Percentiles rank a stretch among this genome's conserved stretches.
Conservation (phyloP, 2,888 invertebrate species). For the Acleris cristana region DNA sequence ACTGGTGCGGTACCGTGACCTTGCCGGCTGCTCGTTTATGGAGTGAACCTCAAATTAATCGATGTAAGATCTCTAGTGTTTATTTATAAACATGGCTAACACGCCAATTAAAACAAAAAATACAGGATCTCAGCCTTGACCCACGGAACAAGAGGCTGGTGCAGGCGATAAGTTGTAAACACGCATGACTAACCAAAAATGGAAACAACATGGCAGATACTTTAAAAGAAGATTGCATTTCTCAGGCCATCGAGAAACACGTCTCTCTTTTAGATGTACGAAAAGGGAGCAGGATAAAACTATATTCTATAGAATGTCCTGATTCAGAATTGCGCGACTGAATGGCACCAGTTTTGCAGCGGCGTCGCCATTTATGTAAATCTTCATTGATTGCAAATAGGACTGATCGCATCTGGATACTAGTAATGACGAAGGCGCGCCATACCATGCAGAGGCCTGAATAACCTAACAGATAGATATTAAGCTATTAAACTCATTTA, state of each 20-base stretch:
- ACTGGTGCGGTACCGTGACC: slow-evolving; percentile 78
- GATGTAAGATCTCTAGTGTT: slow-evolving; percentile 57
- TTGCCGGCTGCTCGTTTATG: slow-evolving; percentile 64
- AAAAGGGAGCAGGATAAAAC: slow-evolving; percentile 16
- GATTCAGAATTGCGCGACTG: slow-evolving; percentile 22
- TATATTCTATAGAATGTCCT: slow-evolving; percentile 13
- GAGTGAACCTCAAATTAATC: slow-evolving; percentile 67
- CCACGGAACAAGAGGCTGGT: slow-evolving; percentile 17
- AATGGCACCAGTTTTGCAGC: slow-evolving; percentile 50
- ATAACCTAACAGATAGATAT: slow-evolving; percentile 45
- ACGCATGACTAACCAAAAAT: slow-evolving; percentile 41
- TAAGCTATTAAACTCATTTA: slow-evolving; percentile 22
- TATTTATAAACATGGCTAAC: slow-evolving; percentile 56
- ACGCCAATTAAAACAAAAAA: slow-evolving; percentile 35
- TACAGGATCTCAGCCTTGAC: slow-evolving; percentile 10
- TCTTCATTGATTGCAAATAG: slow-evolving; percentile 79
- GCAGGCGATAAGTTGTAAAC: slow-evolving; percentile 23
- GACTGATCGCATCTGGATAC: slow-evolving; percentile 60
- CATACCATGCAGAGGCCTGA: slow-evolving; percentile 43
- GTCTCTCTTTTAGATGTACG: slow-evolving; percentile 12
- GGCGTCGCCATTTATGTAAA: slow-evolving; percentile 70
- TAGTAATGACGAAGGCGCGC: slow-evolving; percentile 57
- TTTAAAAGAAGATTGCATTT: slow-evolving; percentile 57
- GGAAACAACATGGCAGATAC: slow-evolving; percentile 44
- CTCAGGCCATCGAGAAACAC: slow-evolving; percentile 37